Evolutionary conservation across 2,797 vertebrate species (phyloP).

Genomic region (Natrix natrix): DNA sequence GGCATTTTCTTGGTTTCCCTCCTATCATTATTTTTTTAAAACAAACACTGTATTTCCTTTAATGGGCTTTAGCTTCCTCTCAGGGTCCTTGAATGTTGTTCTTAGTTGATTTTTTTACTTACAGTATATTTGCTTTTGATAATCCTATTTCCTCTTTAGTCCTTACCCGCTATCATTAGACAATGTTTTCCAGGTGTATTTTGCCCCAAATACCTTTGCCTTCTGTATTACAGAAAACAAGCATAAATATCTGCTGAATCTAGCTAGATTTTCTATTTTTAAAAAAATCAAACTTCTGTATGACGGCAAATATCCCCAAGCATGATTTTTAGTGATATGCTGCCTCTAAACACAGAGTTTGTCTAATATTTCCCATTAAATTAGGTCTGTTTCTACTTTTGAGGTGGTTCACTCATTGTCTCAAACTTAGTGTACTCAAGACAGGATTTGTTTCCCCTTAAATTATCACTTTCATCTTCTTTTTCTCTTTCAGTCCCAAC

Average conservation of each 20-base stretch:
- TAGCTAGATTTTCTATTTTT: neutral
- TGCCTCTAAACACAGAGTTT: neutral
- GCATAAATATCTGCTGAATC: neutral
- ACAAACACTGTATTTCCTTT: neutral
- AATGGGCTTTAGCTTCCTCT: neutral
- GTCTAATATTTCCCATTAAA: neutral
- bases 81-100: neutral
- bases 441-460: neutral
- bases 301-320: neutral
- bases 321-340: neutral
- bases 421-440: neutral
- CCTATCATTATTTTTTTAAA: neutral
- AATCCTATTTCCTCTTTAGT: neutral
- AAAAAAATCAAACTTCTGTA: neutral
- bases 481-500: slow-evolving; percentile 21
- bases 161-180: neutral
- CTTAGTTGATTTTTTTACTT: neutral
- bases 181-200: neutral
- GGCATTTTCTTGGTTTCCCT: neutral
- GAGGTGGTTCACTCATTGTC: neutral
- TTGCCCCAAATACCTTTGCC: neutral
- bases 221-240: neutral
- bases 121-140: neutral
- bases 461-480: neutral
- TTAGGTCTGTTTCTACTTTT: neutral